Evolutionary conservation across 1,140 invertebrate species (phyloP), one percentile per base, ranked within the genome.

Genomic region (Plectrocnemia conspersa): DNA sequence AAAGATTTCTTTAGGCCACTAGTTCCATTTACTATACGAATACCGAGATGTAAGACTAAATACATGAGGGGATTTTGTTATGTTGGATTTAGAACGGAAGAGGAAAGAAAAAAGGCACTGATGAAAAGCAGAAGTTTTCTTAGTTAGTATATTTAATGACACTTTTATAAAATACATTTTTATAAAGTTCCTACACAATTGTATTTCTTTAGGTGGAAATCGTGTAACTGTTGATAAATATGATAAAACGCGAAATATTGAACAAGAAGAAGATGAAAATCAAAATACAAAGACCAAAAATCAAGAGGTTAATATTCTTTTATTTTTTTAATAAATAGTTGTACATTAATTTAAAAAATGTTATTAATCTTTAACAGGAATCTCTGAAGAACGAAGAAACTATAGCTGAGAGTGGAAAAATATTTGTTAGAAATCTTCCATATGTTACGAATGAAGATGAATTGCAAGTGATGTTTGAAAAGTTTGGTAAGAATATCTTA

Each of bases 351-450:
- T 7, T 29, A 7, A 29, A 7, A n/a, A 40, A 6, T 13, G 5
- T 40, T 25, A 22, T 25, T n/a, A 46, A 32, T 54, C 15, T 40
- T 46, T 27, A 21, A 19, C 13, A 83, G 65, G 79, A 86, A 29
- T 70, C 75, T 18, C 64, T 88, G 5, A 81, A 83, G 64, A 80
- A 83, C 63, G 87, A 89, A 69, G 91, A 94, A 70, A 80, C 77
- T 54, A 86, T 95, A 52, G 88, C 82, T 1, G 91, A 93, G 70
- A 93, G 93, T 63, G 97, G 97, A 2, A 81, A 88, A 60, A 88
- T 99, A 60, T 99, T 95, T 80, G 77, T 98, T 9, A 77, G 97
- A 59, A 99, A 99, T 79, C 74, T 99, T 13, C 72, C 91, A 0
- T 99, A 97, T 69, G 82, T 84, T 1, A 82, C 85, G 3, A 94